Evolutionary conservation across 2,888 invertebrate genomes (phyloP), one percentile per base, ranked within the genome.

Genomic region (Bhutanitis thaidina): DNA sequence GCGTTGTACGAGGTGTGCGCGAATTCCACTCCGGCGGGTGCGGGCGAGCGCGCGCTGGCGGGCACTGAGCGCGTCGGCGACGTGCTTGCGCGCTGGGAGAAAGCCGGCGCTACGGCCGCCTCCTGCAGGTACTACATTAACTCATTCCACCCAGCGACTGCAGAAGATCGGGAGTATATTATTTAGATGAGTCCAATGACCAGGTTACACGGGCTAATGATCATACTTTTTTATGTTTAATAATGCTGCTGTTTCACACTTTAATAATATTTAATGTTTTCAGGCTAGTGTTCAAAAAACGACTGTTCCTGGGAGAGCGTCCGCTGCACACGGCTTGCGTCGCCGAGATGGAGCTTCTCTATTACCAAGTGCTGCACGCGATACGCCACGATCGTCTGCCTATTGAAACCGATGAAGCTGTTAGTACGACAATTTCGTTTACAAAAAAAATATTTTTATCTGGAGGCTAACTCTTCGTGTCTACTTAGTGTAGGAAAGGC

Each of bases 51-150:
- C 45, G 96, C 96, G 64, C 89, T 98, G 59, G 91, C 94, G 40
- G 92, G 93, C 7, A 95, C 94, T 69, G 98, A 98, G 78, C 96
- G 97, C 65, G 94, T 97, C 10, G 96, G 97, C 0, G 98, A 98
- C 79, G 97, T 97, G 15, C 95, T 98, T 91, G 97, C 97, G 4
- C 95, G 97, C 71, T 98, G 98, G 98, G 98, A 98, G 81, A 92
- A 96, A 61, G 96, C 96, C 59, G 91, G 96, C 52, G 92, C 92
- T 44, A 93, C 94, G 0, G 93, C 93, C 30, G 93, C 93, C 10
- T 90, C 92, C 40, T 90, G 91, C 90, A 81, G 86, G 85, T 72
- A 72, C 5, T 20, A 20, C 20, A 20, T 5, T 2, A 3, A 2
- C 20, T 20, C 20, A 3, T 20, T 5, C 20, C 5, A 20, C 20